Evolutionary conservation across 2,888 invertebrate genomes (phyloP), one percentile per base, ranked within the genome.

Genomic region (Eulithis prunata): DNA sequence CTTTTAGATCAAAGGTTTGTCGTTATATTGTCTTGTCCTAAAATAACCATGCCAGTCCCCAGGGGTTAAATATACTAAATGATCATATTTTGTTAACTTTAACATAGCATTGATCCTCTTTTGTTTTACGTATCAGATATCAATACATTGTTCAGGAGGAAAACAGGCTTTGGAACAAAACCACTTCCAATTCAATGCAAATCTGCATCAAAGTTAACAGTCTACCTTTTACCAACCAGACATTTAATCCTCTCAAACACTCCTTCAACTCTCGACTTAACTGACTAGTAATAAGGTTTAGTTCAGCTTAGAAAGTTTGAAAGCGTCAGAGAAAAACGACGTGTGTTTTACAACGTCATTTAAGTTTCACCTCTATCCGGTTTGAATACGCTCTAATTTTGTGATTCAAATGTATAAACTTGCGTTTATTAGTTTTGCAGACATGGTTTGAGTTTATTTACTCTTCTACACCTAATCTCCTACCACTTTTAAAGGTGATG

Each of bases 141-240:
- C 41, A 41, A 8, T 41, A 5, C 41, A 41, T 41, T 41, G 41
- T 41, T 41, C 41, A 41, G 41, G 8, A 11, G 10, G 10, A 8
- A 38, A 53, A 53, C n/a, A 13, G 13, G 3, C 2, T 13, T 53
- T 1, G 36, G 36, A 38, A 53, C 13, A 53, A 52, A 52, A 52
- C 36, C 47, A 47, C 47, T 38, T 7, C 41, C 45, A 43, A 60
- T 57, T 57, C 60, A 64, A 63, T 68, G 64, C 67, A 64, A 68
- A 61, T 68, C 61, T 61, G 63, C 60, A 68, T 68, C 67, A 64
- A 64, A 68, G 64, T 43, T 57, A 66, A 67, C 67, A 57, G 64
- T 64, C 67, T 64, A 64, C 67, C 64, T 64, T 67, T 64, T 64
- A 64, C 64, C 57, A 64, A 64, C 57, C 64, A 64, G 67, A 61